Conservation (phyloP, 2,113 vertebrate species). For the Porphyrio hochstetteri region DNA sequence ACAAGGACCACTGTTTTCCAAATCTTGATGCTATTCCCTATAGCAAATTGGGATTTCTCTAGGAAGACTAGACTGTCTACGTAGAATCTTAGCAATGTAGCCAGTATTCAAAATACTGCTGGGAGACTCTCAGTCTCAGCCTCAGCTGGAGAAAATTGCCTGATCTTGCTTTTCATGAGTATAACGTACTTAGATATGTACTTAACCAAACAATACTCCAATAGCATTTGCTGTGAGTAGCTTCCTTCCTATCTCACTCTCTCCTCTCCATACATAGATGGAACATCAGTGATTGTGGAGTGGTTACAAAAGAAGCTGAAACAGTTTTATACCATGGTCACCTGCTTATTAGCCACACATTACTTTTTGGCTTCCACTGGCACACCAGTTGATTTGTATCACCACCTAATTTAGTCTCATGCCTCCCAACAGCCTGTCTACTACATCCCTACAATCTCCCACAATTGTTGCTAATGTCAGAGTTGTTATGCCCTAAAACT, state of each 20-base stretch:
- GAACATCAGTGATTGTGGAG: neutral
- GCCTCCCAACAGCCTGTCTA: neutral
- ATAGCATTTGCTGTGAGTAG: neutral
- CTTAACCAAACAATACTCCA: neutral
- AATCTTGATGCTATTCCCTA: neutral
- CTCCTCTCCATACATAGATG: neutral
- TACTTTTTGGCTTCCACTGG: neutral
- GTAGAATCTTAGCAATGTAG: neutral
- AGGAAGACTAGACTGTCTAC: neutral
- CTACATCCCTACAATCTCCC: neutral
- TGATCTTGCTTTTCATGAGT: neutral
- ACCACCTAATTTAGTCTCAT: neutral
- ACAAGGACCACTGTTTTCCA: neutral
- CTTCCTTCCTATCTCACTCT: neutral
- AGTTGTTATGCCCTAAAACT: neutral
- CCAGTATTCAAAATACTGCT: neutral
- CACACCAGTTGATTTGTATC: neutral
- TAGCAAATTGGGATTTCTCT: neutral
- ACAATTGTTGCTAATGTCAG: neutral
- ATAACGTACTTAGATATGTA: neutral
- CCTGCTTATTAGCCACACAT: neutral
- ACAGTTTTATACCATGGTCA: neutral
- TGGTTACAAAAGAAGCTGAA: neutral
- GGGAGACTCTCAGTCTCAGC: neutral
- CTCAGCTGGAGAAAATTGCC: neutral